These are phyloP conservation scores for Callithrix jacchus DNA, from an alignment of 2,113 vertebrate genomes.

Conservation along the genomic window DNA sequence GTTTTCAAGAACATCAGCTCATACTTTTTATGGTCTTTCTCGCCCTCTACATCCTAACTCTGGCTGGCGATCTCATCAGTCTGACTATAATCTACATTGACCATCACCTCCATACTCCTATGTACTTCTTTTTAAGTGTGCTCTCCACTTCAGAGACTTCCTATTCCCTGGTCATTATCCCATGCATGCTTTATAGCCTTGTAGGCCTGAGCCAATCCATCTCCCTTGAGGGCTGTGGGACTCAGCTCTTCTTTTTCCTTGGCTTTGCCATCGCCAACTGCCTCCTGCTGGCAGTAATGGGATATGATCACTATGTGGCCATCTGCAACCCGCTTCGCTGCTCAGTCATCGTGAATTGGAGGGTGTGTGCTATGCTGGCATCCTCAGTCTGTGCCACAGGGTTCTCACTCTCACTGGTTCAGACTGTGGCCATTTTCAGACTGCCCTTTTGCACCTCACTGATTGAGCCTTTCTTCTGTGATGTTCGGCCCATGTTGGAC, in stretches of 20 bases:
- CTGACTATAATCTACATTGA: neutral
- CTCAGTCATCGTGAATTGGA: constrained; percentile 40
- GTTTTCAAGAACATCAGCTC: constrained; percentile 16
- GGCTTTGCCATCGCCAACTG: constrained; percentile 66
- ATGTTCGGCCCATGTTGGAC: constrained; percentile 43
- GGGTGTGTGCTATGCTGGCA: neutral
- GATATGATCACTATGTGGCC: constrained; percentile 38
- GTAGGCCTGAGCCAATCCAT: constrained; percentile 27
- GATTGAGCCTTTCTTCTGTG: constrained; percentile 67
- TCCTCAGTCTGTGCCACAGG: neutral
- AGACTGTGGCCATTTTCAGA: constrained; percentile 52
- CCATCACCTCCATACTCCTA: constrained; percentile 52
- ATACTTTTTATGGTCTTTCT: constrained; percentile 59
- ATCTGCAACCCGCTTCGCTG: constrained; percentile 55
- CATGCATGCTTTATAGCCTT: constrained; percentile 45
- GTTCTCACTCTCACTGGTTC: neutral
- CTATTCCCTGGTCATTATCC: constrained; percentile 63
- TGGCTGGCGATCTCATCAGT: constrained; percentile 54
- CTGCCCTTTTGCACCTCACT: constrained; percentile 54
- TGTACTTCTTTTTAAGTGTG: constrained; percentile 65
- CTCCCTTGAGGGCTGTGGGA: constrained; percentile 42
- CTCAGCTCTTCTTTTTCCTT: constrained; percentile 65
- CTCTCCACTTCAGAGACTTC: constrained; percentile 65
- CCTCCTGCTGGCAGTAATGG: constrained; percentile 61
- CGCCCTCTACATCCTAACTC: constrained; percentile 39